Base-by-base conservation (phyloP, 2,888 invertebrate species). In the Drosophila trichaetosa region DNA sequence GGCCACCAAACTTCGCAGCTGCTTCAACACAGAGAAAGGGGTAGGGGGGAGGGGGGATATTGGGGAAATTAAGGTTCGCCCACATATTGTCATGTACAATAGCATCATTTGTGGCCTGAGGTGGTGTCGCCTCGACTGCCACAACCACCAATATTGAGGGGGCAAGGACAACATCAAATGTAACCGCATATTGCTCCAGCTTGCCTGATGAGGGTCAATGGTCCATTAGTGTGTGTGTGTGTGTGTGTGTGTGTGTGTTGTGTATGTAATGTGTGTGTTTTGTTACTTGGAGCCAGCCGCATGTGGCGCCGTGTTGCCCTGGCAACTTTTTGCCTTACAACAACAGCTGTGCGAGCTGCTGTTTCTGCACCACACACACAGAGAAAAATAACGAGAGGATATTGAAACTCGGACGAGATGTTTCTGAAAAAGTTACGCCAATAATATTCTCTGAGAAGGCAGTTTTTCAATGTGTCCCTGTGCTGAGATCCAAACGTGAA, bases 11-110 rank as follows among this genome's bases (percentile, higher is more conserved):
- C 13, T 61, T 40, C 18, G 24, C 57, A 48, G 29, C 29, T 18
- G 34, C 49, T 61, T 24, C 63, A 42, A 27, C 16, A 49, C 18
- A 27, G 27, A 18, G 57, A 27, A 16, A 27, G 66, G 49, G n/a
- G 29, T n/a, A 11, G 29, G 11, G 18, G 34, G 21, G 18, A 1
- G 53, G 40, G 2, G 11, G 4, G 13, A 18, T 13, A 18, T 49
- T 56, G 29, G 13, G 40, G 48, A 33, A 34, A 29, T 61, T 62
- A 46, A 46, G 59, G 56, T 58, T 49, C 69, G 56, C 69, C 85
- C 85, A 83, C 85, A 85, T 84, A 85, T 87, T 85, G 87, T 85
- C 87, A 80, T 87, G 85, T 87, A 84, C 78, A 85, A 85, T 85
- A 83, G 85, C 87, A 85, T 87, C 85, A 81, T 87, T 84, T 84